phyloP scores from a whole-genome alignment of 1,140 invertebrate species.

The Sweltsa coloradensis region DNA sequence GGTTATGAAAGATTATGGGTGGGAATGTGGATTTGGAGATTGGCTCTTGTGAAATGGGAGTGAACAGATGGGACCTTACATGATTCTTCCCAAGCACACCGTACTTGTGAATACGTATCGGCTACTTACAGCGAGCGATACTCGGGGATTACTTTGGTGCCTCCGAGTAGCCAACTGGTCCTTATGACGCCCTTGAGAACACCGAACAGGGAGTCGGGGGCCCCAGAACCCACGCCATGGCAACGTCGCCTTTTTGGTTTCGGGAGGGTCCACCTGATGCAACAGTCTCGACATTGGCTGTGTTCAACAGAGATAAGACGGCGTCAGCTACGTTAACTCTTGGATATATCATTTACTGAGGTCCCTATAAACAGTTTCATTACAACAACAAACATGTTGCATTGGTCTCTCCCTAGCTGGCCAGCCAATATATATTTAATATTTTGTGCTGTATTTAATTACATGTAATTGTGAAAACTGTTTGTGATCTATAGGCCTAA shows the following conservation, averaged over 20 bases:
- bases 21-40: no score
- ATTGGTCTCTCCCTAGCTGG: no score
- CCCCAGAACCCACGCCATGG: constrained; percentile 97
- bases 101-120: background rate
- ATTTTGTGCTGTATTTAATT: no score
- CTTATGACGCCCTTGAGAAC: constrained; percentile 69
- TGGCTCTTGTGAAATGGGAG: no score
- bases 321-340: no score
- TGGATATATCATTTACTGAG: no score
- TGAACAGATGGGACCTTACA: no score
- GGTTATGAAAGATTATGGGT: background rate
- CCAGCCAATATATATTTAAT: no score
- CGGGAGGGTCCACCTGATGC: constrained; percentile 26
- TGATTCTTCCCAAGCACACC: background rate
- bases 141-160: constrained; percentile 62
- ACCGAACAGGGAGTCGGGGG: constrained; percentile 83
- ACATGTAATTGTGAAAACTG: no score
- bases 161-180: constrained; percentile 94
- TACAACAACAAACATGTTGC: no score
- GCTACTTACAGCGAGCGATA: constrained; percentile 70
- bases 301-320: background rate
- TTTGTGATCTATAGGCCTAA: no score
- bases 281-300: constrained; percentile 30
- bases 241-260: constrained; percentile 65
- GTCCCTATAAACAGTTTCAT: no score